Evolutionary conservation across 2,888 invertebrate species (phyloP), one percentile per base, ranked within the genome.

Genomic region (Euplexia lucipara): DNA sequence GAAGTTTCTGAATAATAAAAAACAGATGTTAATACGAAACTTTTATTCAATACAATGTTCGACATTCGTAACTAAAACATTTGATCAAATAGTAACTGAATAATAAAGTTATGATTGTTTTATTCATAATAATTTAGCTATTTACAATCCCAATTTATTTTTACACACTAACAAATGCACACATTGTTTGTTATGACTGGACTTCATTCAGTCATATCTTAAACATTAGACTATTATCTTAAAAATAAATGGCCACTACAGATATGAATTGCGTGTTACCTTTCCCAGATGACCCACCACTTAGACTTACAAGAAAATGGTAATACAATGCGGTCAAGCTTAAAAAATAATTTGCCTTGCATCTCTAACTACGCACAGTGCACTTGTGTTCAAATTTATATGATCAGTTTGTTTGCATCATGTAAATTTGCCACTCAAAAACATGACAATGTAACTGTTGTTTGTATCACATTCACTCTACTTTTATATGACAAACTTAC

Each of bases 21-120:
- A 0, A 0, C 26, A 26, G 26, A 26, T 18, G 12, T 34, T 20
- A 26, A 48, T 66, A 77, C 34, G 70, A 74, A 70, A 45, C 47
- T 39, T 79, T 79, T 67, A 76, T 73, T 75, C 32, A 56, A 34
- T 51, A 61, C 42, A 37, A n/a, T n/a, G n/a, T n/a, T n/a, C 49
- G 12, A 26, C 26, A 26, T 63, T 34, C 48, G n/a, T 8, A 54
- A 20, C 42, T 44, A 39, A 70, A 49, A 45, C 5, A 53, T 42
- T 20, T 54, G 22, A 47, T 57, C 7, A 45, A 54, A 52, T 59
- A 48, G 22, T 49, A 52, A 59, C n/a, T 45, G 47, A 64, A 30
- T 26, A 51, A 26, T 41, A 48, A 9, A 35, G 5, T 4, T 37
- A 58, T 26, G 14, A 49, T 42, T 54, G 37, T 60, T 62, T 44